Evolutionary conservation across 2,113 vertebrate genomes (phyloP), one percentile per base, ranked within the genome.

Genomic region (Takifugu flavidus): DNA sequence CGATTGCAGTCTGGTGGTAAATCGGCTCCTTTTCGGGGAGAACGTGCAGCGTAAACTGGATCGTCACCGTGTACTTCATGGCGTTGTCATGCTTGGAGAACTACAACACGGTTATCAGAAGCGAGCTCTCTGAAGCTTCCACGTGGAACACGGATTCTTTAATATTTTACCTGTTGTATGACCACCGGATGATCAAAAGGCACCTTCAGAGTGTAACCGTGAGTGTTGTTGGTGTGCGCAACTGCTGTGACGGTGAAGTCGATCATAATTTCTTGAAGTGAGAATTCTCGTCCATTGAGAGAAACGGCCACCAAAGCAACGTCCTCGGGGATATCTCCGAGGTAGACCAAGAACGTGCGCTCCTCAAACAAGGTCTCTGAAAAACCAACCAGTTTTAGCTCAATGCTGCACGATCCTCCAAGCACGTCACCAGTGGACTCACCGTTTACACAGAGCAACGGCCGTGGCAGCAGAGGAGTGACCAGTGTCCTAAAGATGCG

Each of bases 261-360:
- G 60, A 58, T 83, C 0, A 20, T 0, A 13, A 76, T 69, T 0
- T 15, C 7, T 0, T 49, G 51, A 1, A 71, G 2, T 0, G 2
- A 0, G 3, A 60, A 70, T 0, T 59, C 12, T 0, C 54, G 14
- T 0, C 80, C 83, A 44, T 89, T 90, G 25, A 91, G 5, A 4
- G 27, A 8, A 14, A 88, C 29, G 0, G 74, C 56, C 4, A 56
- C 15, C 51, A 91, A 45, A 10, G 26, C 31, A 0, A 88, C 75
- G 25, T 91, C 88, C 1, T 59, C 54, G 6, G 87, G 83, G n/a
- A 90, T 25, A 1, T 82, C 55, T 0, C 82, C 83, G 0, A 91
- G 76, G 71, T 79, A 82, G 10, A 88, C 26, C 0, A 67, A 80
- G 62, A 91, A 90, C 4, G 47, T 0, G 0, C 2, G 52, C 0